These are phyloP conservation scores for Xestoiulus laeticollis DNA, from an alignment of 2,888 invertebrate species.

Conservation along the genomic window DNA sequence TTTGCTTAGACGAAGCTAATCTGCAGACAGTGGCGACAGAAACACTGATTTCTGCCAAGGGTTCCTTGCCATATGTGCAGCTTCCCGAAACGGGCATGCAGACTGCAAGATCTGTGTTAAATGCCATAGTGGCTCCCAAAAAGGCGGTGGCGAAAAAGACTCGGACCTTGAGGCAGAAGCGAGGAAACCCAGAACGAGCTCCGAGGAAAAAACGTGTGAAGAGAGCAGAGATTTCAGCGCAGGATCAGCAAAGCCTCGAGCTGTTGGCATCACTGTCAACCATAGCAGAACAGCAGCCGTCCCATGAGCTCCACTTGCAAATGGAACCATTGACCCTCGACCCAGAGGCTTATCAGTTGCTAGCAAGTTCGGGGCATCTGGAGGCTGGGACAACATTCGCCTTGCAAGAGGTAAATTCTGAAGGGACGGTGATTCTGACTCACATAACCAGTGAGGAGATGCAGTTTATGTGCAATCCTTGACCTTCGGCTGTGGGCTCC, in stretches of 20 bases:
- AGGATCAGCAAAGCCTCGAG: neutral
- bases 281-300: neutral
- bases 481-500: neutral
- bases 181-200: neutral
- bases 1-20: neutral
- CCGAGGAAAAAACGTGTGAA: neutral
- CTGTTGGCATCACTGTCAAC: neutral
- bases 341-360: neutral
- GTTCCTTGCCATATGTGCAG: neutral
- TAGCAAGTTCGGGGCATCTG: neutral
- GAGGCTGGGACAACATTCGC: constrained; percentile 28
- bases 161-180: neutral
- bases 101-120: neutral
- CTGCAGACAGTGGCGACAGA: neutral
- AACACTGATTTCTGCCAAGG: neutral
- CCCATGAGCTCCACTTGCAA: neutral
- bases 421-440: constrained; percentile 17
- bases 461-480: neutral
- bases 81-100: neutral
- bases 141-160: neutral
- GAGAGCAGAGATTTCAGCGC: neutral
- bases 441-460: neutral
- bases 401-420: constrained; percentile 20
- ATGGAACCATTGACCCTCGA: neutral
- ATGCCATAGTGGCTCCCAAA: neutral